Conservation (phyloP, 2,888 invertebrate species). For the Scaptomyza caliginosa region DNA sequence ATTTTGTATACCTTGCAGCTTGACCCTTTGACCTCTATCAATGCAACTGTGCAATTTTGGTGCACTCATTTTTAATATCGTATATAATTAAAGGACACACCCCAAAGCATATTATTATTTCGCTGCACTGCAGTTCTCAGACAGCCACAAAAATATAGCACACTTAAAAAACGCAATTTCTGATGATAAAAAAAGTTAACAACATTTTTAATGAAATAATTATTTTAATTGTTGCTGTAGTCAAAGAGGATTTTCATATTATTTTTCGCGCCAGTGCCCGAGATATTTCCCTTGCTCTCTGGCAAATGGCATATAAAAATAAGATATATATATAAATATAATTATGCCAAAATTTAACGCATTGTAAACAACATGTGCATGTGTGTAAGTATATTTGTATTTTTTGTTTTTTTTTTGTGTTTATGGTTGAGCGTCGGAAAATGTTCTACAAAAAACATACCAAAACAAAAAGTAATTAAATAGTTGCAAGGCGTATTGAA, state of each 20-base stretch:
- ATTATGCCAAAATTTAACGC: slow-evolving; percentile 56
- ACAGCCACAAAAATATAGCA: slow-evolving; percentile 5
- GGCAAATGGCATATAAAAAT: slow-evolving; percentile 36
- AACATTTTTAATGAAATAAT: slow-evolving; percentile 72
- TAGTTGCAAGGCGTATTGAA: not conserved
- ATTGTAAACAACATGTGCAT: slow-evolving; percentile 42
- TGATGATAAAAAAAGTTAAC: slow-evolving; percentile 29
- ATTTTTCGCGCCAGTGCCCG: slow-evolving; percentile 39
- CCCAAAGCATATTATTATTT: no score
- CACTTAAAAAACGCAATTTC: slow-evolving; percentile 55
- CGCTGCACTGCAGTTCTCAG: no score
- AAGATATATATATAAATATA: slow-evolving; percentile 57
- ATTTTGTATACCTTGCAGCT: not conserved
- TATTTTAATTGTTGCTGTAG: slow-evolving; percentile 67
- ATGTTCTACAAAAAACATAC: not conserved
- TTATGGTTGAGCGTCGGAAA: slow-evolving; percentile 12
- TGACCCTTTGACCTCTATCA: slow-evolving; percentile 47
- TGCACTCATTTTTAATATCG: slow-evolving; percentile 1
- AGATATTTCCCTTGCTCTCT: slow-evolving; percentile 32
- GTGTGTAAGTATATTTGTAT: not conserved
- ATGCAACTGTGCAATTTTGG: slow-evolving; percentile 25
- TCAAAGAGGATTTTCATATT: slow-evolving; percentile 60
- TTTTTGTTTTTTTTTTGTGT: slow-evolving; percentile 5
- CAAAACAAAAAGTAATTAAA: not conserved
- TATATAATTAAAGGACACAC: slow-evolving; percentile 26